Conservation (phyloP, 1,140 invertebrate genomes). For the Halyomorpha halys region DNA sequence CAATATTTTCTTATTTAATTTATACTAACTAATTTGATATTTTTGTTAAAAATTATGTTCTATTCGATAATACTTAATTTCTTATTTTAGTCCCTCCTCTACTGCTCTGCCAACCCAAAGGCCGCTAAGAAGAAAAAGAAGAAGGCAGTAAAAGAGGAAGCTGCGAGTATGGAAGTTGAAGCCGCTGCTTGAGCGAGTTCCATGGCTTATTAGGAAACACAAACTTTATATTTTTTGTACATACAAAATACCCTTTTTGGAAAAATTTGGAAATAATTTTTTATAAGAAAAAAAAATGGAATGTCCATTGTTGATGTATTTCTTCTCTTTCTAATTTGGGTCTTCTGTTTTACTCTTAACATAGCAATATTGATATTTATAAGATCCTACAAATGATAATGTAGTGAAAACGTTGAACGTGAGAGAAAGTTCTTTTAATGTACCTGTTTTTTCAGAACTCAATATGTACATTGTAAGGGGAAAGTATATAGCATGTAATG, state of each 20-base stretch:
- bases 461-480: background rate
- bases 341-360: background rate
- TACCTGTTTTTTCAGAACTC: constrained; percentile 9
- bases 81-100: constrained; percentile 53
- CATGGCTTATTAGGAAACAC: background rate
- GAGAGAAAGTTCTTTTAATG: background rate
- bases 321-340: constrained; percentile 1
- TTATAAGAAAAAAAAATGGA: constrained; percentile 1
- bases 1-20: too few relatives aligned
- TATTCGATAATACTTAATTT: too few relatives aligned
- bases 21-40: too few relatives aligned
- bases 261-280: constrained; percentile 2
- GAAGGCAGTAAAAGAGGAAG: constrained; percentile 41
- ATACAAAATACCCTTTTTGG: constrained; percentile 4
- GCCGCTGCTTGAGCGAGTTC: constrained; percentile 16
- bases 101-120: constrained; percentile 60
- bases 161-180: constrained; percentile 21
- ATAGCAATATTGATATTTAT: constrained; percentile 4
- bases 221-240: constrained; percentile 17
- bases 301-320: background rate
- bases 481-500: too few relatives aligned
- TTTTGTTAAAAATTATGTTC: too few relatives aligned
- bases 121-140: constrained; percentile 85
- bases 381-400: background rate
- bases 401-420: background rate